Conservation (phyloP, 2,113 vertebrate species). For the Peucedramus taeniatus region DNA sequence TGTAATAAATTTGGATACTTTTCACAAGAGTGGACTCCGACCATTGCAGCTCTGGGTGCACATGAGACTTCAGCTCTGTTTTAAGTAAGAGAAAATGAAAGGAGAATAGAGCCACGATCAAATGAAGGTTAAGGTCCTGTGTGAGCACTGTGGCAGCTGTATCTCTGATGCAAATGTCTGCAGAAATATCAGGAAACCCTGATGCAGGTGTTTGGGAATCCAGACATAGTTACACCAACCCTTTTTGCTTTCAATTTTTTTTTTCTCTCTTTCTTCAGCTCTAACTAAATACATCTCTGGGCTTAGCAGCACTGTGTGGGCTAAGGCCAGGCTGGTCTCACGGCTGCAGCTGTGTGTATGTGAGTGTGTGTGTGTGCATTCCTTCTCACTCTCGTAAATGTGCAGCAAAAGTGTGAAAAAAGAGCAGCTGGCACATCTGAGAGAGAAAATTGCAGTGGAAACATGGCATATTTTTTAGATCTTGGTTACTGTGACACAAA, state of each 20-base stretch:
- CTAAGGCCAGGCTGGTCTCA: conserved; percentile 44
- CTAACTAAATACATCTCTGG: background rate
- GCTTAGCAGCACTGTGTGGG: conserved; percentile 2
- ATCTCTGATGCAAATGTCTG: conserved; percentile 62
- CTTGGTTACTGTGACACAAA: background rate
- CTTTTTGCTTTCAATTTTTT: background rate
- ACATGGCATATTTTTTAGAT: background rate
- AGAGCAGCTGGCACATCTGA: conserved; percentile 59
- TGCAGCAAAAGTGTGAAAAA: conserved; percentile 69
- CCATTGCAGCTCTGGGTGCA: background rate
- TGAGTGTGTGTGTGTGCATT: conserved; percentile 26
- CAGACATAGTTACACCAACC: conserved; percentile 45
- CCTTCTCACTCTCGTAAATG: conserved; percentile 65
- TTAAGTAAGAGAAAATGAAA: conserved; percentile 7
- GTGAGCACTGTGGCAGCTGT: conserved; percentile 57
- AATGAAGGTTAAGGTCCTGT: background rate
- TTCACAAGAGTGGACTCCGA: background rate
- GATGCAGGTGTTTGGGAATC: conserved; percentile 71
- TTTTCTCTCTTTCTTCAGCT: background rate
- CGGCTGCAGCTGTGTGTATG: conserved; percentile 53
- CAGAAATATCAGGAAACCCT: conserved; percentile 65
- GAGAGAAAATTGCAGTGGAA: conserved; percentile 59
- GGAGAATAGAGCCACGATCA: background rate
- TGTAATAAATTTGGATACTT: background rate
- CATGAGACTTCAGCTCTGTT: background rate